Conservation (phyloP, 1,140 invertebrate species). For the Drosophila kanapiae region DNA sequence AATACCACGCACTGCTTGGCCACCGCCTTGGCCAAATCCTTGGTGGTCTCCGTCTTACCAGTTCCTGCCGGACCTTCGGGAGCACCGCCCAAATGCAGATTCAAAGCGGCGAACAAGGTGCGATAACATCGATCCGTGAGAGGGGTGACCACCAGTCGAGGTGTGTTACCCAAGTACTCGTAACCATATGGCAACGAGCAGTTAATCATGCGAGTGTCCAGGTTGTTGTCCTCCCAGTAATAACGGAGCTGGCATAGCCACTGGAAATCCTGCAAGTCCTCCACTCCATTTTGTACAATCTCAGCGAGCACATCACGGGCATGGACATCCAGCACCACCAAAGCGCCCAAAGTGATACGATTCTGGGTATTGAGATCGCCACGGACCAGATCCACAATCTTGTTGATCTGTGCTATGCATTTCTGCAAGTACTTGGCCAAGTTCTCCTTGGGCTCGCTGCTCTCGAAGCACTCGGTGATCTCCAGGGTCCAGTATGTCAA, state of each 20-base stretch:
- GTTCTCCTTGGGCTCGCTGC: conserved; percentile 84
- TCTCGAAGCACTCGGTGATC: conserved; percentile 90
- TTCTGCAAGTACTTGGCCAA: conserved; percentile 87
- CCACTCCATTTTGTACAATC: conserved; percentile 90
- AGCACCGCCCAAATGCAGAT: conserved; percentile 94
- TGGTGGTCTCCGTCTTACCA: conserved; percentile 98
- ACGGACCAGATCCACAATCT: conserved; percentile 94
- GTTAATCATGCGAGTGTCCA: conserved; percentile 96
- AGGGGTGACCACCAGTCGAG: conserved; percentile 95
- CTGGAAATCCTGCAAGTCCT: conserved; percentile 91
- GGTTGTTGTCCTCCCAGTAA: conserved; percentile 94
- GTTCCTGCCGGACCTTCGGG: conserved; percentile 98
- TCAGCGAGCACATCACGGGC: conserved; percentile 93
- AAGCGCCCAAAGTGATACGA: conserved; percentile 94
- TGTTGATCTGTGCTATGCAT: conserved; percentile 89
- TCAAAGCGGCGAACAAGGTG: conserved; percentile 95
- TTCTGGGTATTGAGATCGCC: conserved; percentile 95
- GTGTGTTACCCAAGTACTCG: conserved; percentile 97
- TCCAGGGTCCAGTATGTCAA: conserved; percentile 95
- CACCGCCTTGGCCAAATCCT: conserved; percentile 98
- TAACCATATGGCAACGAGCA: conserved; percentile 96
- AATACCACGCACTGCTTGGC: conserved; percentile 99
- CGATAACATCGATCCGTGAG: conserved; percentile 97
- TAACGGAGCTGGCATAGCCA: conserved; percentile 97
- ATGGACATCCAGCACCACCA: conserved; percentile 97